Base-by-base conservation (phyloP, 2,888 invertebrate species). In the Pyrocoelia pectoralis region DNA sequence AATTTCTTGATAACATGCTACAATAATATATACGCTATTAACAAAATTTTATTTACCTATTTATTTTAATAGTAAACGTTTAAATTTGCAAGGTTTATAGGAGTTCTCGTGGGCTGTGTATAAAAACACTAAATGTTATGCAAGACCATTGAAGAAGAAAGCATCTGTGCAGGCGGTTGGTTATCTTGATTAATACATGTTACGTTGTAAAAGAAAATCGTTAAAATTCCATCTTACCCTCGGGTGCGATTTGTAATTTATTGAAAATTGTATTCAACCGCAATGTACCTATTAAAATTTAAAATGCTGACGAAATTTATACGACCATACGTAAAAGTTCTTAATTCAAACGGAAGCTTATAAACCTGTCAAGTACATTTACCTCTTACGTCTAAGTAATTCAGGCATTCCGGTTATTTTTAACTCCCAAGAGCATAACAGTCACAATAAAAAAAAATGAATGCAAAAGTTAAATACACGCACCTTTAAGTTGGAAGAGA, bases 331-430 rank as follows among this genome's bases (percentile, higher is more conserved):
- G 62, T 63, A 61, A 65, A 58, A 54, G 18, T 49, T 58, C 61
- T 61, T 55, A 29, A 57, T 53, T 56, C 52, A 24, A 61, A 60
- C 50, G 52, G 52, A 60, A 67, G 67, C 68, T 52, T 67, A 68
- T 68, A 68, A 68, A 68, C 58, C 67, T 67, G 68, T 68, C 68
- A 67, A 65, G 66, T 65, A 56, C 61, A 58, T 62, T 68, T 63
- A 56, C 65, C 55, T 61, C 65, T 58, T 55, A 48, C 58, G 57
- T 14, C 58, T 56, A 65, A 65, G 56, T 62, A 61, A 65, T 65
- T 58, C 46, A 61, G 19, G 28, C 52, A 61, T 66, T 60, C 52
- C 38, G 40, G 57, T 59, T 68, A 68, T 68, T 68, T 68, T 68
- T 68, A 66, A 66, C 54, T 33, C 14, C 51, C 28, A 6, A 6